phyloP scores from a whole-genome alignment of 2,113 vertebrate species.

The Myrmecophaga tridactyla region DNA sequence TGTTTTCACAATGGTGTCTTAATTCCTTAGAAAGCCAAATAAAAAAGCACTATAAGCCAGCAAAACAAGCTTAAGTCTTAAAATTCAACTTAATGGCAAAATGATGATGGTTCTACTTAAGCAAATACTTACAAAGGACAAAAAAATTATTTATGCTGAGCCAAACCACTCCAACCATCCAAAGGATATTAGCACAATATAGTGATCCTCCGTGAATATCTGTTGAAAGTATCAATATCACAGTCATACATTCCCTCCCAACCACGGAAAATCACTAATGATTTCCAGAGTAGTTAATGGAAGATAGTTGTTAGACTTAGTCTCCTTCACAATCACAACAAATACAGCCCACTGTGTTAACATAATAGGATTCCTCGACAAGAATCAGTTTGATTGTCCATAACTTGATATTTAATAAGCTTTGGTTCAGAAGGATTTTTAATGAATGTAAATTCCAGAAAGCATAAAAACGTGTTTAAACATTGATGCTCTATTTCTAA shows the following conservation, averaged over 20 bases:
- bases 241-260: background rate
- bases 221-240: background rate
- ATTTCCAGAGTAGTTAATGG: slow-evolving; percentile 27
- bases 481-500: background rate
- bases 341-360: slow-evolving; percentile 25
- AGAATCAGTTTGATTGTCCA: background rate
- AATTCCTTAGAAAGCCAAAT: slow-evolving; percentile 52
- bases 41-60: slow-evolving; percentile 44
- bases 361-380: background rate
- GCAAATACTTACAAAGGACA: background rate
- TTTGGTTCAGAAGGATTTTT: slow-evolving; percentile 3
- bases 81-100: slow-evolving; percentile 23
- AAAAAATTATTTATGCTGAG: background rate
- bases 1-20: slow-evolving; percentile 64
- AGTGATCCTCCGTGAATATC: background rate
- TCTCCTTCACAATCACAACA: slow-evolving; percentile 31
- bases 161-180: slow-evolving; percentile 46
- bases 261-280: background rate
- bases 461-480: background rate
- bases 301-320: slow-evolving; percentile 17
- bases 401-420: background rate
- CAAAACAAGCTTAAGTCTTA: background rate
- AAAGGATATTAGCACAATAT: background rate
- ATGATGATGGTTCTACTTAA: slow-evolving; percentile 57
- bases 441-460: background rate